These are phyloP conservation scores for Pteromalus puparum DNA, from an alignment of 1,140 invertebrate species.

Conservation along the genomic window DNA sequence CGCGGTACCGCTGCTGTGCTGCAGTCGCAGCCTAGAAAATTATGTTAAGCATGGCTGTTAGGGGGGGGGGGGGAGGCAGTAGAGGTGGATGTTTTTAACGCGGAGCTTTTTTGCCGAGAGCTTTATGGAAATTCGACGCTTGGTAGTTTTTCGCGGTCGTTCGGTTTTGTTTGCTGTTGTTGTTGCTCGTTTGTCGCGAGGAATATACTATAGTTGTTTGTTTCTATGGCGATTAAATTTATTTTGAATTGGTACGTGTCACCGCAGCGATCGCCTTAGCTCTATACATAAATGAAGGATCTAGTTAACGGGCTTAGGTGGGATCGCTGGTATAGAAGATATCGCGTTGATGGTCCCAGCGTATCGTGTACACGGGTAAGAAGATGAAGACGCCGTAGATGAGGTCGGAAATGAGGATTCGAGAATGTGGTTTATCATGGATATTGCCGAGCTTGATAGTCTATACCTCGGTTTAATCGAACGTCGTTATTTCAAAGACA, in stretches of 20 bases:
- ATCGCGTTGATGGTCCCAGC: constrained; percentile 59
- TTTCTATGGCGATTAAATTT: background rate
- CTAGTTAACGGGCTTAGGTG: constrained; percentile 71
- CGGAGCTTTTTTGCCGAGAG: background rate
- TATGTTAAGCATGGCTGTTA: constrained; percentile 34
- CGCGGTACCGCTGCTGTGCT: background rate
- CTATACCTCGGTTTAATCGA: background rate
- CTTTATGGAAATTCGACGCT: background rate
- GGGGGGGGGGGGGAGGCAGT: too few species aligned
- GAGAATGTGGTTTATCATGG: constrained; percentile 67
- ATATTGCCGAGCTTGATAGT: constrained; percentile 68
- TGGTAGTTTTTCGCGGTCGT: background rate
- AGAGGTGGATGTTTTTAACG: constrained; percentile 1
- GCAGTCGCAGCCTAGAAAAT: constrained; percentile 24
- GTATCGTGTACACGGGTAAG: constrained; percentile 61
- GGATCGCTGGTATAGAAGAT: constrained; percentile 62
- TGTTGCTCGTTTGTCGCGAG: too few species aligned
- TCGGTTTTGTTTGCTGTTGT: too few species aligned
- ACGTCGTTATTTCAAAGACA: background rate
- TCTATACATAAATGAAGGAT: constrained; percentile 65
- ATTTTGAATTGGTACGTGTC: too few species aligned
- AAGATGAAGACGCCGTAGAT: constrained; percentile 57
- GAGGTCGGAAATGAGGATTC: constrained; percentile 20
- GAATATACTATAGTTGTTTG: background rate
- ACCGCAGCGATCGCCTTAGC: background rate